These are phyloP conservation scores for Cephus nigrinus DNA, from an alignment of 2,888 invertebrate genomes.

Conservation along the genomic window DNA sequence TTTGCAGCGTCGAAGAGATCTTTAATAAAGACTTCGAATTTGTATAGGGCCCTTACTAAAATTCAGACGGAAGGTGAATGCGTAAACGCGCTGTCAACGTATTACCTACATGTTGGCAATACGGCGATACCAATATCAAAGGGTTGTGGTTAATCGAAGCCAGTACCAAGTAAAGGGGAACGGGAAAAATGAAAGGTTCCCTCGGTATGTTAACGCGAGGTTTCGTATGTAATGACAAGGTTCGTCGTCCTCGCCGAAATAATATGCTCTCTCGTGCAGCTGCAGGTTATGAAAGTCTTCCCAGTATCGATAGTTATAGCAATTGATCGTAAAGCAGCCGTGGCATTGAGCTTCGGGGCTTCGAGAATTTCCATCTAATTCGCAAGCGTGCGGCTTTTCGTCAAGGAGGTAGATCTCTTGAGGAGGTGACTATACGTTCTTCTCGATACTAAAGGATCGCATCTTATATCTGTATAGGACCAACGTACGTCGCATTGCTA, in stretches of 20 bases:
- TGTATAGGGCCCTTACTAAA: background rate
- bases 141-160: constrained; percentile 23
- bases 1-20: background rate
- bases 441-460: background rate
- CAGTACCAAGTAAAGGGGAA: constrained; percentile 40
- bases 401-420: background rate
- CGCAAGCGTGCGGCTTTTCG: background rate
- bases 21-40: background rate
- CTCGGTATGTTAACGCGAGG: constrained; percentile 18
- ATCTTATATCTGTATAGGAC: no score
- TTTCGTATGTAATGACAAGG: constrained; percentile 28
- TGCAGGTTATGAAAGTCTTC: constrained; percentile 53
- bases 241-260: constrained; percentile 45
- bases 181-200: constrained; percentile 51
- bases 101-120: background rate
- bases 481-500: no score
- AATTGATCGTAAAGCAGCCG: constrained; percentile 39
- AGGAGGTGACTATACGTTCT: background rate
- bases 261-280: constrained; percentile 41
- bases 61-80: background rate
- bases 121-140: background rate
- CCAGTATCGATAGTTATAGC: constrained; percentile 40
- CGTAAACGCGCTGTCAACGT: background rate
- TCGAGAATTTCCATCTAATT: background rate
- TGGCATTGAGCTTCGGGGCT: background rate